These are phyloP conservation scores for Agrochola lychnidis DNA, from an alignment of 2,888 invertebrate species.

Conservation along the genomic window DNA sequence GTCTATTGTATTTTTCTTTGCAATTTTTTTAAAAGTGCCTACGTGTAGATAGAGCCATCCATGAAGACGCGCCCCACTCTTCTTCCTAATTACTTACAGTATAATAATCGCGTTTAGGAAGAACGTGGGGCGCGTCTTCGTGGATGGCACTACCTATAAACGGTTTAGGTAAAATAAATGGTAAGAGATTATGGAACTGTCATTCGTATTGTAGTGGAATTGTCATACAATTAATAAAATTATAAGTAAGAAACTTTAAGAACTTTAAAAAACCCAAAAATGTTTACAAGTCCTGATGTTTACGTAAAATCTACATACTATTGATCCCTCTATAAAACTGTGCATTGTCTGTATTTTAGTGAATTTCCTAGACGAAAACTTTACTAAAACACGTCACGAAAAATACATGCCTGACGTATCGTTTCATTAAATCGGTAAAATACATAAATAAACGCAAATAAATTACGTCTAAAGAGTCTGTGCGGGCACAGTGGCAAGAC, in stretches of 20 bases:
- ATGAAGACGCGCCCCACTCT: too few species aligned
- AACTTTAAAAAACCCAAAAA: constrained; percentile 13
- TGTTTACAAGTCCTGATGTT: constrained; percentile 35
- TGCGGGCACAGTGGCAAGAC: constrained; percentile 38
- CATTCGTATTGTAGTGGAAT: too few species aligned
- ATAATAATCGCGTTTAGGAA: too few species aligned
- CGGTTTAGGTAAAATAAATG: background rate
- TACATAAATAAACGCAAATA: constrained; percentile 52
- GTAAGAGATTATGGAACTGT: background rate
- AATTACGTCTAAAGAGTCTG: constrained; percentile 46
- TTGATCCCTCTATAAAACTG: constrained; percentile 19
- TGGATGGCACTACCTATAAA: too few species aligned
- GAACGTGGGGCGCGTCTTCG: too few species aligned
- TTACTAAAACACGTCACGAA: constrained; percentile 1
- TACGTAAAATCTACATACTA: constrained; percentile 25
- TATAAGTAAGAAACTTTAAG: background rate
- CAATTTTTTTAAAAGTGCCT: background rate
- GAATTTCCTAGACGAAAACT: constrained; percentile 25
- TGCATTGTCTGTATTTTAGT: constrained; percentile 8
- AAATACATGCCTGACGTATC: background rate
- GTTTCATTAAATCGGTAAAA: constrained; percentile 37
- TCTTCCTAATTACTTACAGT: too few species aligned
- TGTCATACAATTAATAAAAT: background rate
- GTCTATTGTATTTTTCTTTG: too few species aligned
- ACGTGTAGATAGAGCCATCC: background rate